Conservation (phyloP, 2,113 vertebrate species). For the Tachycineta bicolor region DNA sequence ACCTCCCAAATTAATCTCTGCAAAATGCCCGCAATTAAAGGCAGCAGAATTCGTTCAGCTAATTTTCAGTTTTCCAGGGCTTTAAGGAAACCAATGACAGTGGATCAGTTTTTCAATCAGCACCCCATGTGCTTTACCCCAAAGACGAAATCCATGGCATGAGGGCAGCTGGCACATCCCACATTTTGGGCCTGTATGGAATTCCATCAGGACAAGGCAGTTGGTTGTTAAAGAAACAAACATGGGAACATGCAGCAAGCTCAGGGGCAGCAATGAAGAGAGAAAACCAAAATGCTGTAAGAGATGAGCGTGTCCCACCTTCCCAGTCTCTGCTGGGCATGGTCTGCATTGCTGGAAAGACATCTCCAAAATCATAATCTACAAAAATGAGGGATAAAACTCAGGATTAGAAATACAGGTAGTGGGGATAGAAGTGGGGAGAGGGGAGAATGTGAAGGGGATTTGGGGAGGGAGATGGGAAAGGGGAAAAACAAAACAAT, state of each 20-base stretch:
- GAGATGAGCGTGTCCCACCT: constrained; percentile 91
- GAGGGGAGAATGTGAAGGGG: neutral
- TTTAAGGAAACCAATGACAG: neutral
- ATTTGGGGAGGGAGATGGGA: constrained; percentile 1
- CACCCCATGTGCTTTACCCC: neutral
- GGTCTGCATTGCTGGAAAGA: constrained; percentile 97
- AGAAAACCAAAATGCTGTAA: constrained; percentile 61
- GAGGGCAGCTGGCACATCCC: neutral
- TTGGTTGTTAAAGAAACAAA: constrained; percentile 41
- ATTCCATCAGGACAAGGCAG: constrained; percentile 61
- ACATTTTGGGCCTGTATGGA: neutral
- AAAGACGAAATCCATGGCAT: neutral
- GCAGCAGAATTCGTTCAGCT: neutral
- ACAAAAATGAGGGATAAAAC: constrained; percentile 93
- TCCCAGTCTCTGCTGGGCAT: constrained; percentile 99
- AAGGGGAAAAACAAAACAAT: constrained; percentile 14
- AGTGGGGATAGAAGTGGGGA: neutral
- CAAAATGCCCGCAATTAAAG: neutral
- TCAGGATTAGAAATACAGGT: constrained; percentile 77
- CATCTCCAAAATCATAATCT: constrained; percentile 99
- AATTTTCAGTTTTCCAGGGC: neutral
- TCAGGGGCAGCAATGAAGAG: constrained; percentile 65
- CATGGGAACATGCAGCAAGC: constrained; percentile 79
- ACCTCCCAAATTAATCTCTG: neutral
- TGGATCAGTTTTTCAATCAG: neutral